A percentile compares a stretch with the other conserved stretches of the same genome.
Conservation (phyloP, 1,140 invertebrate genomes). For the Camponotus vicinus region DNA sequence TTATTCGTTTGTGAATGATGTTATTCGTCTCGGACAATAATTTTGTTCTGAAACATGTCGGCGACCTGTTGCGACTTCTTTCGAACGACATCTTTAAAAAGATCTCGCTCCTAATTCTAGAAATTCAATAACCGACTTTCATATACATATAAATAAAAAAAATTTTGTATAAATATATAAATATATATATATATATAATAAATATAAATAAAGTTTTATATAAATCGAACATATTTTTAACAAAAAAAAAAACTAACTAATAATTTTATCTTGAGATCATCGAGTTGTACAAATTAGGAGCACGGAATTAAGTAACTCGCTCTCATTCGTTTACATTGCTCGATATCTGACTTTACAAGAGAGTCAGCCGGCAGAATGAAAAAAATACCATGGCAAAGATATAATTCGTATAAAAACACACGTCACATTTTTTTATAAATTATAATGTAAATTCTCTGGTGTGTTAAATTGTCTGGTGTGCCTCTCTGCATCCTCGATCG, state of each 20-base stretch:
- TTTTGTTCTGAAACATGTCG: conserved; percentile 20
- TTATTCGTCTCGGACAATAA: conserved; percentile 46
- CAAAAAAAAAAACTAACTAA: conserved; percentile 19
- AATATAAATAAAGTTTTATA: conserved; percentile 25
- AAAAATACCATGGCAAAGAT: conserved; percentile 25
- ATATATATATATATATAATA: conserved; percentile 28
- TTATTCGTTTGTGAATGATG: conserved; percentile 18
- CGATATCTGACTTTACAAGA: conserved; percentile 31
- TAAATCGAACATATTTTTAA: conserved; percentile 40
- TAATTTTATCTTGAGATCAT: conserved; percentile 32
- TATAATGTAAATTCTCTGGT: conserved; percentile 2
- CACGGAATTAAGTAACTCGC: conserved; percentile 31
- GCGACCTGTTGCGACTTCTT: conserved; percentile 30
- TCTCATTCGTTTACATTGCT: conserved; percentile 53
- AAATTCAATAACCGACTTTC: conserved; percentile 31
- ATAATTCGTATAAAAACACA: background rate
- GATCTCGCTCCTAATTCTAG: conserved; percentile 1
- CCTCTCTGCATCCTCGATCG: conserved; percentile 3
- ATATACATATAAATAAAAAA: conserved; percentile 12
- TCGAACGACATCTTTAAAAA: background rate
- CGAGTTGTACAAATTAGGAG: conserved; percentile 39
- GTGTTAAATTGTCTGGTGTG: background rate
- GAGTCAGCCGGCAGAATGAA: conserved; percentile 19
- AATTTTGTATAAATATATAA: conserved; percentile 29
- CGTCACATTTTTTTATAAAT: conserved; percentile 8